A percentile compares a stretch with the other conserved stretches of the same genome.
These are phyloP conservation scores for Beris morrisii DNA, from an alignment of 2,888 invertebrate genomes.

Conservation along the genomic window DNA sequence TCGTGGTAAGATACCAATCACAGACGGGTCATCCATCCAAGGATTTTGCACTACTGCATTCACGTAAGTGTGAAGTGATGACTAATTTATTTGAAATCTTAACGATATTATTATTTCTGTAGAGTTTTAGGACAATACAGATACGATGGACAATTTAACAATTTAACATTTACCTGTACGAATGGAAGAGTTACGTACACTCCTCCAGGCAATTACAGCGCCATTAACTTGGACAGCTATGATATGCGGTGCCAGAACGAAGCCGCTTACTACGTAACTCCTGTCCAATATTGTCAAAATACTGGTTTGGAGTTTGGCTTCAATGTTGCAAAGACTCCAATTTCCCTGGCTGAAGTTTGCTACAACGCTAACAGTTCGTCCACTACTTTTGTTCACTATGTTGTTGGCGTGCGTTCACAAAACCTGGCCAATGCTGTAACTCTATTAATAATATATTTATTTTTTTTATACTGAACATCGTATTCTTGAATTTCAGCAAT, in stretches of 20 bases:
- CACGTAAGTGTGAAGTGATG: too few species aligned
- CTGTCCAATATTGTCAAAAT: background rate
- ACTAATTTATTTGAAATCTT: too few species aligned
- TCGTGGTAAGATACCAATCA: too few species aligned
- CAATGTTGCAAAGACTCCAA: background rate
- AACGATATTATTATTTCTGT: too few species aligned
- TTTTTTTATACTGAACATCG: too few species aligned
- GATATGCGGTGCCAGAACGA: background rate
- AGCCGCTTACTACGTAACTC: background rate
- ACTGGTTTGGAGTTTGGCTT: slow-evolving; percentile 2
- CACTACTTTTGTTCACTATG: background rate
- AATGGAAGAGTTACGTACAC: too few species aligned
- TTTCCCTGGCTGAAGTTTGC: slow-evolving; percentile 1
- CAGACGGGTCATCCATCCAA: too few species aligned
- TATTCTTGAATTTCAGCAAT: too few species aligned
- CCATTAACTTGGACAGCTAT: background rate
- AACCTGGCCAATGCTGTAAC: background rate
- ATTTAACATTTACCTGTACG: too few species aligned
- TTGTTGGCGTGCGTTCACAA: background rate
- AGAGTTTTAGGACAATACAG: too few species aligned
- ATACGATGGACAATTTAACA: too few species aligned
- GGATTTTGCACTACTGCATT: too few species aligned
- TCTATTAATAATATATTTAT: background rate
- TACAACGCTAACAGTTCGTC: background rate
- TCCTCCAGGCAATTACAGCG: background rate